These are phyloP conservation scores for Phyllostomus discolor DNA, from an alignment of 2,113 vertebrate species.

Conservation along the genomic window DNA sequence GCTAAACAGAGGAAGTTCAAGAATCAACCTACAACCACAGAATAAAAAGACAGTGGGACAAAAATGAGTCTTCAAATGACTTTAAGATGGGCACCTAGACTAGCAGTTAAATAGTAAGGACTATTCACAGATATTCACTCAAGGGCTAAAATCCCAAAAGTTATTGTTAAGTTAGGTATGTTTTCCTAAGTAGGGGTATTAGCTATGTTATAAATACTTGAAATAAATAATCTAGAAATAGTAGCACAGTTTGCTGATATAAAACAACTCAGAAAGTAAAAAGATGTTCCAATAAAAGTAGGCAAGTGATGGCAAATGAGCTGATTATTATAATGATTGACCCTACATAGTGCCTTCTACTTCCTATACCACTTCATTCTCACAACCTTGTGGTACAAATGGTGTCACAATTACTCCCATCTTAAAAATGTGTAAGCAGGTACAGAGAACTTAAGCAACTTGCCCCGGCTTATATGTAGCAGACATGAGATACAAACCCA, in stretches of 20 bases:
- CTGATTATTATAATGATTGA: accelerated
- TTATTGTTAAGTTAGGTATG: not conserved
- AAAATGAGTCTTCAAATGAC: not conserved
- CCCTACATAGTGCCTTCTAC: not conserved
- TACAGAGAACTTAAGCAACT: not conserved
- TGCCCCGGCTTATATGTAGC: not conserved
- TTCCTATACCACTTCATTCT: not conserved
- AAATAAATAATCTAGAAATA: not conserved
- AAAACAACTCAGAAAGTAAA: not conserved
- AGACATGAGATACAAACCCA: not conserved
- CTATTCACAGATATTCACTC: not conserved
- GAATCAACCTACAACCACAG: not conserved
- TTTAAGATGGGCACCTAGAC: not conserved
- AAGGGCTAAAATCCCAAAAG: not conserved
- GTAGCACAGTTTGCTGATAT: not conserved
- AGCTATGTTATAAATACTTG: not conserved
- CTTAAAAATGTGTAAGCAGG: not conserved
- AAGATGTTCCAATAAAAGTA: not conserved
- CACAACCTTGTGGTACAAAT: not conserved
- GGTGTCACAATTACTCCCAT: not conserved
- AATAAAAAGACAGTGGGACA: not conserved
- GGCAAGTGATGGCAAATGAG: not conserved
- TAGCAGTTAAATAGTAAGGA: not conserved
- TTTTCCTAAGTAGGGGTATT: not conserved
- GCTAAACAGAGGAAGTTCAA: not conserved